Percentiles rank a stretch among this genome's conserved stretches.
Evolutionary conservation across 1,140 invertebrate species (phyloP).

Genomic region (Chymomyza costata): DNA sequence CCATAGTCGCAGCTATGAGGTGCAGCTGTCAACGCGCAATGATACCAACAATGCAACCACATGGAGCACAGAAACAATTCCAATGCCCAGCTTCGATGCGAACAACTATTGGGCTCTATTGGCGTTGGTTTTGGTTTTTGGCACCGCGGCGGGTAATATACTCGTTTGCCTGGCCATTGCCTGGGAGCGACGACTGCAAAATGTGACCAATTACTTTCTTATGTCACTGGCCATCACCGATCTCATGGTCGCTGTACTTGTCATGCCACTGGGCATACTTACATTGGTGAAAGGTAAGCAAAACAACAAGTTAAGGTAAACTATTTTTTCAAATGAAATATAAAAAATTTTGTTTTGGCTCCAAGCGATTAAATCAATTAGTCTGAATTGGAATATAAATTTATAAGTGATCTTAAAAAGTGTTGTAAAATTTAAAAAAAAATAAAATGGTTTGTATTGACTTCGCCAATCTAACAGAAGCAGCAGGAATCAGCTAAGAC

Average conservation of each 20-base stretch:
- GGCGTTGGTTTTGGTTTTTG: slow-evolving; percentile 86
- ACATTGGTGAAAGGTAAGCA: slow-evolving; percentile 86
- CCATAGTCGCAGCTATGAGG: slow-evolving; percentile 27
- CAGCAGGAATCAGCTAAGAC: too few species aligned
- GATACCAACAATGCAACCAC: slow-evolving; percentile 23
- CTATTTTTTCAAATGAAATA: too few species aligned
- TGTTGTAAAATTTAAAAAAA: too few species aligned
- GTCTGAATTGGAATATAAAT: too few species aligned
- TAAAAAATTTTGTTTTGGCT: too few species aligned
- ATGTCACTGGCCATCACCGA: slow-evolving; percentile 97
- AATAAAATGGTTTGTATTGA: too few species aligned
- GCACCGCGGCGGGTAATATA: slow-evolving; percentile 94
- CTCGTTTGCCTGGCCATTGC: slow-evolving; percentile 94
- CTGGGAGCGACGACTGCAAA: slow-evolving; percentile 91
- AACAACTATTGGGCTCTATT: slow-evolving; percentile 86
- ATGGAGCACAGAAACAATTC: neutral
- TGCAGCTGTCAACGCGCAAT: slow-evolving; percentile 15
- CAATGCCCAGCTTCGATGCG: slow-evolving; percentile 52
- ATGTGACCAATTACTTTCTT: slow-evolving; percentile 97
- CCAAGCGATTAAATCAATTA: too few species aligned
- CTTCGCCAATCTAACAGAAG: too few species aligned
- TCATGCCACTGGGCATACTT: slow-evolving; percentile 92
- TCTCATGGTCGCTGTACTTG: slow-evolving; percentile 92
- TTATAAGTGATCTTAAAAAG: too few species aligned
- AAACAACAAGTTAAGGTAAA: too few species aligned